Conservation (phyloP, 1,140 invertebrate species). For the Harpegnathos saltator region DNA sequence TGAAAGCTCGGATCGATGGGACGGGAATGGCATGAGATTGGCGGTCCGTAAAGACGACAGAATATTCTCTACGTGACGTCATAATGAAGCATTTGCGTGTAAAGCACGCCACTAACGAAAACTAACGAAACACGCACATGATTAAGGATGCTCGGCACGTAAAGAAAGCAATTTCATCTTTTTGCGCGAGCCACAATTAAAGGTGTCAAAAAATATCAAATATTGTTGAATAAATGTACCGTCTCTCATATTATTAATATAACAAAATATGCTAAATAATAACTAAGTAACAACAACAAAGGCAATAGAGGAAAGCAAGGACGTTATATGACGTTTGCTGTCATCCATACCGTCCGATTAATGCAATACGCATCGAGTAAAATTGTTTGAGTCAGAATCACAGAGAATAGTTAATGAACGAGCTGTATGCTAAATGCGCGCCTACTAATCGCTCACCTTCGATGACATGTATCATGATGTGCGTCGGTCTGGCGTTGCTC, state of each 20-base stretch:
- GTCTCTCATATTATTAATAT: too few relatives aligned
- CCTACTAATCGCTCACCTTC: conserved; percentile 81
- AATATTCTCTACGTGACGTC: conserved; percentile 1
- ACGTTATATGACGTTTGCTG: too few relatives aligned
- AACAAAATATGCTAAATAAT: neutral
- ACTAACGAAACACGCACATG: too few relatives aligned
- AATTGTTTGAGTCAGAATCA: neutral
- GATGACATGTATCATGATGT: conserved; percentile 90
- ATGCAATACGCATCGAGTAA: neutral
- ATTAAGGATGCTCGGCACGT: too few relatives aligned
- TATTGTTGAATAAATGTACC: neutral
- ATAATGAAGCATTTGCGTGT: neutral
- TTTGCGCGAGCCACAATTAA: too few relatives aligned
- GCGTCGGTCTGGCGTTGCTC: conserved; percentile 89
- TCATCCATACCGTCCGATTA: too few relatives aligned
- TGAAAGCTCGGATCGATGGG: neutral
- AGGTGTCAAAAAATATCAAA: too few relatives aligned
- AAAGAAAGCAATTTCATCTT: too few relatives aligned
- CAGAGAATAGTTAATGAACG: neutral
- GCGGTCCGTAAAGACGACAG: conserved; percentile 1
- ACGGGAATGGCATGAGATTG: neutral
- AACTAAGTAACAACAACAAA: neutral
- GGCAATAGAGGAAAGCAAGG: neutral
- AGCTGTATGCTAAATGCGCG: neutral
- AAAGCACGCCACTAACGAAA: neutral